A percentile compares a stretch with the other conserved stretches of the same genome.
These are phyloP conservation scores for Glareola pratincola DNA, from an alignment of 2,113 vertebrate genomes.

Conservation along the genomic window DNA sequence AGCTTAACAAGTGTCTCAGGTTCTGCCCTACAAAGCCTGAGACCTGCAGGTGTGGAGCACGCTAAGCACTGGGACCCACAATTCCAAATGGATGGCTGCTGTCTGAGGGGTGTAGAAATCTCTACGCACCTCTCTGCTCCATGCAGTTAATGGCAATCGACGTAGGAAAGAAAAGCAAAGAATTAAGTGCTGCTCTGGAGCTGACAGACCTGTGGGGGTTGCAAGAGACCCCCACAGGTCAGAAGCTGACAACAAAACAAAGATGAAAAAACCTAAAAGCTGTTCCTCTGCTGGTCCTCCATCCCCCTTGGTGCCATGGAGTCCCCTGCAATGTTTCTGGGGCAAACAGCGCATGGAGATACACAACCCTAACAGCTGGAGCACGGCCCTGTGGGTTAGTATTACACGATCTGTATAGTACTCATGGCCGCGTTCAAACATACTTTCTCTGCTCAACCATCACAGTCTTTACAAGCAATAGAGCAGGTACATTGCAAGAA, in stretches of 20 bases:
- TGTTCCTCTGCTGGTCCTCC: too few relatives aligned
- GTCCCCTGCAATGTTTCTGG: neutral
- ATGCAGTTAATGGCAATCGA: neutral
- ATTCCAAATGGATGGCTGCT: neutral
- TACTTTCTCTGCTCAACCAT: neutral
- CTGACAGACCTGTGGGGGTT: neutral
- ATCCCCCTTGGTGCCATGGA: neutral
- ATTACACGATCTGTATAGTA: neutral
- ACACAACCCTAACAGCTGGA: neutral
- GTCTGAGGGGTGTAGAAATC: neutral
- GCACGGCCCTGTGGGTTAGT: neutral
- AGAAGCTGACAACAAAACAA: neutral
- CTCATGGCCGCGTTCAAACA: neutral
- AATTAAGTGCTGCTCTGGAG: neutral
- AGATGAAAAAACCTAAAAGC: neutral
- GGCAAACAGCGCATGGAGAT: neutral
- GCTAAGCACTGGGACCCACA: neutral
- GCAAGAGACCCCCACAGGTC: neutral
- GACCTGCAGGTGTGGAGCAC: neutral
- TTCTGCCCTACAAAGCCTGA: neutral
- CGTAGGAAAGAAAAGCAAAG: neutral
- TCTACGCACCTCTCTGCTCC: neutral
- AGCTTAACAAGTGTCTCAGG: neutral
- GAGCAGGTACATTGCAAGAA: neutral
- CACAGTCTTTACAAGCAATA: neutral